Evolutionary conservation across 2,113 vertebrate species (phyloP), one percentile per base, ranked within the genome.

Genomic region (Cacatua alba): DNA sequence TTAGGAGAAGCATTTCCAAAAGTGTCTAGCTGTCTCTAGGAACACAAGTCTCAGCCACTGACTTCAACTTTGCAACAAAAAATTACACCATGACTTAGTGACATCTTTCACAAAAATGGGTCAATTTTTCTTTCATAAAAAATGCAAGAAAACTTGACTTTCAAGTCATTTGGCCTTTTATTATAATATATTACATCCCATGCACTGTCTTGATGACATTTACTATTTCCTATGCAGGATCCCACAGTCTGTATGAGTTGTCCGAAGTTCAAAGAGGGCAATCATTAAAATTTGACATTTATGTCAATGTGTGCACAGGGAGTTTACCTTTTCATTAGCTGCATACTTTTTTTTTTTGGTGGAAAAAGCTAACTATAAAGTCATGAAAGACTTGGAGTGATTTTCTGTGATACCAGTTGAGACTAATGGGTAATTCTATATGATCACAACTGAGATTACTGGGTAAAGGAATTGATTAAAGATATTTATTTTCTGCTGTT

Each of bases 231-330:
- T 87, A 82, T 90, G 93, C 83, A 93, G 94, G 71, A 93, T 91
- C 53, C 79, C 87, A 87, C 67, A 84, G 91, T 69, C 88, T 52
- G 82, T 88, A 35, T 79, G 59, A 92, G 89, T 83, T 65, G 88
- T 83, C 87, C 69, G 7, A 95, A 78, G 92, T 96, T 97, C 93
- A 97, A 96, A 97, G 93, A 86, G 59, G 71, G 82, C 74, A 96
- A 86, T 96, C 95, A 97, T 97, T 97, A 96, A 96, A 97, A 97
- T 94, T 60, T 97, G 97, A 97, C 95, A 96, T 97, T 97, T 97
- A 96, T 96, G 92, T 92, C 96, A 94, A 74, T 72, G 86, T 90
- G 91, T 91, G 90, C 71, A 92, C 62, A 90, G 86, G 62, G 77
- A 97, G 86, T 97, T 95, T 97, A 95, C 95, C 93, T 95, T 97